Conservation (phyloP, 2,797 vertebrate species). For the Arrhamphus sclerolepis region DNA sequence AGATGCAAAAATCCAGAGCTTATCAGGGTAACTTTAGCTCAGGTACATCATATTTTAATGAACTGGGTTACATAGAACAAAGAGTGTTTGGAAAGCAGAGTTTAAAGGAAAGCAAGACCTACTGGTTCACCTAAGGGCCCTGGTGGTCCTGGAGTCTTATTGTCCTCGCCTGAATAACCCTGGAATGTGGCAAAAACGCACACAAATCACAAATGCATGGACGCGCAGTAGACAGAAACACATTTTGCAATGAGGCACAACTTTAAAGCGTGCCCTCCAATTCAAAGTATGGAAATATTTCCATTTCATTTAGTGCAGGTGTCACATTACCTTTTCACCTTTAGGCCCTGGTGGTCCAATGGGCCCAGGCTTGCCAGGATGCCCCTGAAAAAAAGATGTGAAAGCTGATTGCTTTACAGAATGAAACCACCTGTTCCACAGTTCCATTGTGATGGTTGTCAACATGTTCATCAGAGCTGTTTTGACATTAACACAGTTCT, state of each 20-base stretch:
- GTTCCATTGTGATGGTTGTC: conserved; percentile 24
- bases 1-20: too few species aligned
- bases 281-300: conserved; percentile 3
- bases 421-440: conserved; percentile 3
- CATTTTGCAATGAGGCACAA: not conserved
- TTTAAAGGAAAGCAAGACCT: conserved; percentile 93
- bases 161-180: conserved; percentile 96
- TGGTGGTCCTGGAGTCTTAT: conserved; percentile 85
- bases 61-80: conserved; percentile 16
- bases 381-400: conserved; percentile 82
- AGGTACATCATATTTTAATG: conserved; percentile 27
- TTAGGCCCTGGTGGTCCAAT: conserved; percentile 89
- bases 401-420: conserved; percentile 26
- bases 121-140: conserved; percentile 99
- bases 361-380: conserved; percentile 86
- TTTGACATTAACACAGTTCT: conserved; percentile 39
- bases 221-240: conserved; percentile 3
- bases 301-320: not conserved
- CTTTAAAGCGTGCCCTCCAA: not conserved
- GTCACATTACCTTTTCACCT: conserved; percentile 91
- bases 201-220: conserved; percentile 28
- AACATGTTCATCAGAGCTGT: conserved; percentile 43
- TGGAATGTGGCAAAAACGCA: conserved; percentile 67
- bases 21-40: not conserved
- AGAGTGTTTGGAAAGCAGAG: conserved; percentile 52